Conservation (phyloP, 2,797 vertebrate genomes). For the Phalanger gymnotis region DNA sequence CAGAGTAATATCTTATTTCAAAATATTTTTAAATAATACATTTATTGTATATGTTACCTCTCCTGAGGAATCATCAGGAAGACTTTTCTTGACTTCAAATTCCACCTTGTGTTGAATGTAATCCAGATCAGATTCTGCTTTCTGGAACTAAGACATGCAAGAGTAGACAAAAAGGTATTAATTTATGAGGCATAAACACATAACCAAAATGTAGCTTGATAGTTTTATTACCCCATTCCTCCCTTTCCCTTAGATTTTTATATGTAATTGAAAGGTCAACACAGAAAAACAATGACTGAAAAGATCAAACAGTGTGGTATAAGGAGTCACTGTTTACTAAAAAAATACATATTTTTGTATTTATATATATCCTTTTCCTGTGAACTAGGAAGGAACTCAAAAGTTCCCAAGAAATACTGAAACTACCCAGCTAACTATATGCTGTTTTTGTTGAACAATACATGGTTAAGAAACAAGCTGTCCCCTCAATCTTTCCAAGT, state of each 20-base stretch:
- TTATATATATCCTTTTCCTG: conserved; percentile 20
- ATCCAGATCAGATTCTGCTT: conserved; percentile 95
- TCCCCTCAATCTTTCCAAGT: neutral
- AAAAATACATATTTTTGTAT: neutral
- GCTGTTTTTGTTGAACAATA: neutral
- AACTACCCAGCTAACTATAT: neutral
- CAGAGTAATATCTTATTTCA: conserved; percentile 41
- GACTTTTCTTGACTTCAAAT: conserved; percentile 90
- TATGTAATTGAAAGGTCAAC: neutral
- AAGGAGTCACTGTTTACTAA: conserved; percentile 10
- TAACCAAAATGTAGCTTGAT: too few relatives aligned
- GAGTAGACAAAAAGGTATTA: conserved; percentile 70
- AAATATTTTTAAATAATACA: conserved; percentile 43
- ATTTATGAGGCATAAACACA: conserved; percentile 53
- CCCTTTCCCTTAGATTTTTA: too few relatives aligned
- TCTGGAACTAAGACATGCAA: conserved; percentile 92
- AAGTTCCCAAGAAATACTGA: conserved; percentile 22
- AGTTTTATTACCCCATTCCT: too few relatives aligned
- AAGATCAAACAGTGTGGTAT: neutral
- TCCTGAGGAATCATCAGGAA: conserved; percentile 82
- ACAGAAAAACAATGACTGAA: neutral
- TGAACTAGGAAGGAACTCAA: conserved; percentile 39
- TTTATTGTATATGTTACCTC: conserved; percentile 85
- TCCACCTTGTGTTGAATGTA: conserved; percentile 93
- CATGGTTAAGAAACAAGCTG: neutral